Evolutionary conservation across 2,797 vertebrate species (phyloP), one percentile per base, ranked within the genome.

Genomic region (Acipenser ruthenus): DNA sequence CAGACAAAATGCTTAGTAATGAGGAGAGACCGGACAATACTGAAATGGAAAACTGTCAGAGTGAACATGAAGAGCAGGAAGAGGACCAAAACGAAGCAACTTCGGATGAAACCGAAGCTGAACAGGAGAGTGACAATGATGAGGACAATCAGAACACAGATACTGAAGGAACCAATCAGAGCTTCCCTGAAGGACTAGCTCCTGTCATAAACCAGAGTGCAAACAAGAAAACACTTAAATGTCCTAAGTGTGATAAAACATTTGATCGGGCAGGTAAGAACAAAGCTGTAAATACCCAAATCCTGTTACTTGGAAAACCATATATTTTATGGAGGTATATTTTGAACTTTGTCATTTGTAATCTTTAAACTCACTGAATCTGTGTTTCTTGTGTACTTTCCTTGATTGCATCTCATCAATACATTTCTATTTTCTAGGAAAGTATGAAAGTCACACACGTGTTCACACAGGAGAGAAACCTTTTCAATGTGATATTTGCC

Each of bases 381-480:
- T 23, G 23, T 23, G 23, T 23, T 23, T 23, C 3, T 23, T 23
- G n/a, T 23, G 3, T 23, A 23, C 23, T 37, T 37, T 37, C 23
- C 23, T 37, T 37, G 23, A 37, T 37, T 37, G 23, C 23, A 37
- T 37, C 9, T 55, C n/a, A 53, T 53, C 52, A 7, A 3, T 55
- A 55, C 52, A 55, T 55, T 55, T n/a, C 9, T 71, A 47, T 74
- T 75, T 15, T 72, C 0, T 68, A 99, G 97, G 94, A 60, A 99
- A 99, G 77, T 99, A 96, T 1, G 93, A 96, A 84, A 98, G 93
- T 79, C 97, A 99, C 77, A 95, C 94, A 7, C 87, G 95, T 69
- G 96, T 98, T 6, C 97, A 99, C 87, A 99, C 96, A 0, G 94
- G 96, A 53, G 96, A 99, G 79, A 99, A 98, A 71, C 96, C 95